These are phyloP conservation scores for Heliconius sara DNA, from an alignment of 2,888 invertebrate species.

Conservation along the genomic window DNA sequence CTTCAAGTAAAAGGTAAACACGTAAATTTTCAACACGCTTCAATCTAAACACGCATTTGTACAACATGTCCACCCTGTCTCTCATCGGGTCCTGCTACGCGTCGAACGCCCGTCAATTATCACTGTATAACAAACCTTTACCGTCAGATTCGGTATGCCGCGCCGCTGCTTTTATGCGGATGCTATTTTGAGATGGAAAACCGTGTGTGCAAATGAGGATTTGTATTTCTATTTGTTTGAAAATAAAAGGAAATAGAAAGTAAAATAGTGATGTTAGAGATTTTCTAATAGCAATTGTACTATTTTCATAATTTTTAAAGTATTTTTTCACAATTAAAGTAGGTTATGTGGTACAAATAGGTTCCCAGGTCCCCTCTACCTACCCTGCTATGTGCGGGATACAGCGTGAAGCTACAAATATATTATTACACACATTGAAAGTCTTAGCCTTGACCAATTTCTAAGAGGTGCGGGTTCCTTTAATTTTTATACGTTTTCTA, in stretches of 20 bases:
- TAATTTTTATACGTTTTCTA: no score
- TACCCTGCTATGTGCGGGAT: no score
- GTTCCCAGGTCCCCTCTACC: no score
- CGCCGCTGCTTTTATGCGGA: constrained; percentile 10
- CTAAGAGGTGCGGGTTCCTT: no score
- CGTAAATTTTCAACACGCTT: neutral
- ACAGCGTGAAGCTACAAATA: no score
- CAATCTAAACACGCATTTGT: neutral
- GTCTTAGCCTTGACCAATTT: no score
- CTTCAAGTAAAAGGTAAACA: neutral
- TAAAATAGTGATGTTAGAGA: neutral
- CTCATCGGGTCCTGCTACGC: constrained; percentile 43
- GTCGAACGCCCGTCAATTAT: constrained; percentile 51
- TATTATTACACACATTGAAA: no score
- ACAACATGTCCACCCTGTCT: constrained; percentile 48
- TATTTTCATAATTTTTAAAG: no score
- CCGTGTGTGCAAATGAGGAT: constrained; percentile 4
- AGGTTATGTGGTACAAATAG: no score
- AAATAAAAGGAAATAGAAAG: neutral
- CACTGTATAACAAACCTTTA: constrained; percentile 57
- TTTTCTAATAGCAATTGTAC: neutral
- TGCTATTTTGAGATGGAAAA: constrained; percentile 22
- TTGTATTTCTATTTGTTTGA: neutral
- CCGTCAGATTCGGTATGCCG: constrained; percentile 25
- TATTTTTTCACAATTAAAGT: no score